These are phyloP conservation scores for Julus scanicus DNA, from an alignment of 2,888 invertebrate species.

Conservation along the genomic window DNA sequence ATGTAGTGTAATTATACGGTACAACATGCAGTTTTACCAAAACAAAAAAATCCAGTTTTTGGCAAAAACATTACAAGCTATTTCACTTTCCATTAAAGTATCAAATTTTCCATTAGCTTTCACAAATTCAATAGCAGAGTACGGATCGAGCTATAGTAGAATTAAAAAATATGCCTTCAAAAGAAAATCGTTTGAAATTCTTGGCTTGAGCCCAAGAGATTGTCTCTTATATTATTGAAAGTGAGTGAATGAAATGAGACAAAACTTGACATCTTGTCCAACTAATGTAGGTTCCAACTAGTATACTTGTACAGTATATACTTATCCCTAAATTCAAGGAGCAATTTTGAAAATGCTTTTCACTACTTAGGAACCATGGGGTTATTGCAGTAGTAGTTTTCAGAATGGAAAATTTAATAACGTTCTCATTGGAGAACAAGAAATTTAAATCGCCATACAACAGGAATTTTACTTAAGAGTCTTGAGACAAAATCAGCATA, in stretches of 20 bases:
- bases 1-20: not conserved
- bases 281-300: no score
- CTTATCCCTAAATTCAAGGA: not conserved
- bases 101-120: slow-evolving; percentile 11
- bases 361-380: no score
- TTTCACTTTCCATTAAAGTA: slow-evolving; percentile 1
- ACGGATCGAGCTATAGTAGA: not conserved
- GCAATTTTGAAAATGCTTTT: not conserved
- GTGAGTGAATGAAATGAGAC: not conserved
- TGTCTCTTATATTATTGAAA: not conserved
- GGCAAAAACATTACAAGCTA: not conserved
- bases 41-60: not conserved
- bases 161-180: not conserved
- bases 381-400: not conserved
- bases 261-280: not conserved
- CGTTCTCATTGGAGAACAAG: not conserved
- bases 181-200: not conserved
- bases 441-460: no score
- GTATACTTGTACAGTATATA: no score
- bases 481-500: no score
- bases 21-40: not conserved
- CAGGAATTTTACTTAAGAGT: no score
- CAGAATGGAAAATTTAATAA: not conserved
- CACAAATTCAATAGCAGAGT: not conserved
- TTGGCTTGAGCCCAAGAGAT: not conserved